These are phyloP conservation scores for Thripadectes ignobilis DNA, from an alignment of 2,797 vertebrate genomes.

Conservation along the genomic window DNA sequence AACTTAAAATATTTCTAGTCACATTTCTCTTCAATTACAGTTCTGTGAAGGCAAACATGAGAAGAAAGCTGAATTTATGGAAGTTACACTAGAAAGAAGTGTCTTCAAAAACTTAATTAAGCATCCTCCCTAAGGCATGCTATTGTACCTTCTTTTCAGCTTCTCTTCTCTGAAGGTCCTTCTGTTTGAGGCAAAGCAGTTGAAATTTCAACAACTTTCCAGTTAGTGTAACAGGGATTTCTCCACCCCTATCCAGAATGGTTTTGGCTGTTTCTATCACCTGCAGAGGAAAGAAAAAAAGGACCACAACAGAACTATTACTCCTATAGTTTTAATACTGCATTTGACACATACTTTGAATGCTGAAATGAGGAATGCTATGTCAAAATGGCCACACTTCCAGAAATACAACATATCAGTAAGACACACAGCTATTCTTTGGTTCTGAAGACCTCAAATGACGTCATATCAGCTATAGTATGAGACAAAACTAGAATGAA, in stretches of 20 bases:
- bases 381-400: not conserved
- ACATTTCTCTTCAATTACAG: not conserved
- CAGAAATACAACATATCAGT: not conserved
- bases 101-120: not conserved
- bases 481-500: not conserved
- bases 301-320: not conserved
- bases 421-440: not conserved
- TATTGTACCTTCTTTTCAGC: conserved; percentile 74
- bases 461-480: not conserved
- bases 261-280: conserved; percentile 81
- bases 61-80: not conserved
- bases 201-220: conserved; percentile 92
- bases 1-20: not conserved
- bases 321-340: not conserved
- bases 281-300: conserved; percentile 61
- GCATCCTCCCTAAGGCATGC: not conserved
- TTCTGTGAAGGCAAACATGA: not conserved
- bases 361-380: not conserved
- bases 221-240: conserved; percentile 83
- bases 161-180: conserved; percentile 78
- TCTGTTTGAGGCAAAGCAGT: conserved; percentile 84
- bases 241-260: conserved; percentile 80
- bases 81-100: not conserved
- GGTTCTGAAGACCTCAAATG: not conserved
- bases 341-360: not conserved